Evolutionary conservation across 2,888 invertebrate species (phyloP), one percentile per base, ranked within the genome.

Genomic region (Gerris lacustris): DNA sequence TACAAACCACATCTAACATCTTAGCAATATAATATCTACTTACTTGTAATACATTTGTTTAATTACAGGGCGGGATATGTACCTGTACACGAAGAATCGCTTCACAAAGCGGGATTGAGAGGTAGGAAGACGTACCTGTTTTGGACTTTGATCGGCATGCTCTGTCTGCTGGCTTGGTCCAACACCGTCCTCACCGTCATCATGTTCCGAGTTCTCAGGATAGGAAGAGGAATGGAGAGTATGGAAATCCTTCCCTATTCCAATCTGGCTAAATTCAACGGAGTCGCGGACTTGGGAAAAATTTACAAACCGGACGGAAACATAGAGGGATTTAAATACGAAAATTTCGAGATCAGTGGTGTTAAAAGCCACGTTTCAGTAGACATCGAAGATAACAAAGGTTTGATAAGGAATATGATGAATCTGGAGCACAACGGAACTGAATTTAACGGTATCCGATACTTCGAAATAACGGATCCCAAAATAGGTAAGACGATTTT

Each of bases 181-280:
- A 93, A 94, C 82, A 83, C 93, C 69, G 82, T 91, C 63, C 81
- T 94, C 5, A 94, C 92, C 0, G 84, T 92, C 63, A 89, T 90
- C 0, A 90, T 94, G 69, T 84, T 93, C 71, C 88, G 89, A 6
- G 92, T 94, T 0, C 79, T 94, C 66, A 83, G 90, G 72, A 83
- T 94, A 72, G 92, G 92, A 0, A 78, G 79, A 72, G 92, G 92
- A 6, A 89, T 94, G 86, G 90, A 93, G 78, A 90, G 91, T 75
- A 84, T 94, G 80, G 94, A 94, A 80, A 84, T 93, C 67, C 85
- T 92, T 0, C 86, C 88, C 0, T 88, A 89, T 69, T 86, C 88
- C 73, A 86, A 87, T 73, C 83, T 90, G 0, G 82, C 92, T 0
- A 93, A 92, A 79, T 89, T 94, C 78, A 89, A 87, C 73, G 93